Evolutionary conservation across 1,140 invertebrate species (phyloP), one percentile per base, ranked within the genome.

Genomic region (Brachionus calyciflorus): DNA sequence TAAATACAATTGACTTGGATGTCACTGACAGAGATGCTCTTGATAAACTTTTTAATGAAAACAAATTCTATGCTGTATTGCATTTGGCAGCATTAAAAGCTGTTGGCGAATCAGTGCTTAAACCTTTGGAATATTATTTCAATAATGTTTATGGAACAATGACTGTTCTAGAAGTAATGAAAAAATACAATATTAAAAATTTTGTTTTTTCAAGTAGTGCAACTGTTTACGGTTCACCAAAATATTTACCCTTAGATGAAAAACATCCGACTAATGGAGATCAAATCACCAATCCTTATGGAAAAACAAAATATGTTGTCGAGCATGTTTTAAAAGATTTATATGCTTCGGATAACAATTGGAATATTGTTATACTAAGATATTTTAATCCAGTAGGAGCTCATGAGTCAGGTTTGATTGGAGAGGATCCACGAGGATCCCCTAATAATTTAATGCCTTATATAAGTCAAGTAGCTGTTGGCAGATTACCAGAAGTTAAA

Each of bases 341-440:
- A 82, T 57, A 91, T 93, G 30, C 28, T 6, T 57, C 49, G 0
- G 19, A 76, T 51, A 81, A 73, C 28, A 12, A 88, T 81, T 96
- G 93, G 93, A 93, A 93, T 81, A 91, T 93, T 46, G 90, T 94
- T 80, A 90, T 93, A 0, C 85, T 99, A 2, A 89, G 97, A 37
- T 99, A 99, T 84, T 99, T 99, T 84, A 99, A 99, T 87, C 97
- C 97, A 6, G 94, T 98, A 48, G 97, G 97, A 3, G 93, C 96
- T 14, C 96, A 99, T 87, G 87, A 89, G 48, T 86, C 84, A 57
- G 96, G 96, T 0, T 83, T 89, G 41, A 88, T 65, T 65, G 53
- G 53, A 26, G 57, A 78, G 26, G 37, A 49, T 46, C 46, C 60
- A 24, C 19, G 37, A 44, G 65, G 48, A 26, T 14, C 17, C 10